Evolutionary conservation across 2,113 vertebrate genomes (phyloP).

Genomic region (Cettia cetti): DNA sequence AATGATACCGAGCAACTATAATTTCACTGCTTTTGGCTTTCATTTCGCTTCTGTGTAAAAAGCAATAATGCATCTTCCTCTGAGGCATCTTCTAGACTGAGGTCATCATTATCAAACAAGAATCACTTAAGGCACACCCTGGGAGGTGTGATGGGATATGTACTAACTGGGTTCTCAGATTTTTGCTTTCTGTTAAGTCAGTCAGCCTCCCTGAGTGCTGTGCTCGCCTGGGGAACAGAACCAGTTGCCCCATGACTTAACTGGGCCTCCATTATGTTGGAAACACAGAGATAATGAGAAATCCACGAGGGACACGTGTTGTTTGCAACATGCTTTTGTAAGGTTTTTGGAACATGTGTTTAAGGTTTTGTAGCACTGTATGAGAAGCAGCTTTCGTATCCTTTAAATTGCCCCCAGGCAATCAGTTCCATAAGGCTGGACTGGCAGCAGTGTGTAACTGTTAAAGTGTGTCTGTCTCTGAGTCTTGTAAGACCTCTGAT

Average conservation of each 20-base stretch:
- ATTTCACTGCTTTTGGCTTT: neutral
- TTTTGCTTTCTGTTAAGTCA: neutral
- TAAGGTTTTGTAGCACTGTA: neutral
- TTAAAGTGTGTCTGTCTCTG: neutral
- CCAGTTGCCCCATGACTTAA: neutral
- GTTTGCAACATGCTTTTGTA: neutral
- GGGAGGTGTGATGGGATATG: neutral
- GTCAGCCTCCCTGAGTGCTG: neutral
- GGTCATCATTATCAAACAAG: neutral
- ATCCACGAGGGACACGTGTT: accelerated
- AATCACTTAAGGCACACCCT: neutral
- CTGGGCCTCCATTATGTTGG: neutral
- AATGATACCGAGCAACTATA: neutral
- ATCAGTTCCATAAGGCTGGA: neutral
- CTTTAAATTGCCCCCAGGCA: neutral
- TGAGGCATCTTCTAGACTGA: neutral
- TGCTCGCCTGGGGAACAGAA: neutral
- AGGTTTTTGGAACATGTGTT: neutral
- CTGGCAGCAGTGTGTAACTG: neutral
- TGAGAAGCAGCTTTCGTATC: neutral
- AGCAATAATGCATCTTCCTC: neutral
- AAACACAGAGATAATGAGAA: neutral
- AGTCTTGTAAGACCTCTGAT: neutral
- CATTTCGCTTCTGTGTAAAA: neutral
- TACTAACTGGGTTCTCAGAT: neutral